These are phyloP conservation scores for Drosophila setosimentum DNA, from an alignment of 2,888 invertebrate species.

Conservation along the genomic window DNA sequence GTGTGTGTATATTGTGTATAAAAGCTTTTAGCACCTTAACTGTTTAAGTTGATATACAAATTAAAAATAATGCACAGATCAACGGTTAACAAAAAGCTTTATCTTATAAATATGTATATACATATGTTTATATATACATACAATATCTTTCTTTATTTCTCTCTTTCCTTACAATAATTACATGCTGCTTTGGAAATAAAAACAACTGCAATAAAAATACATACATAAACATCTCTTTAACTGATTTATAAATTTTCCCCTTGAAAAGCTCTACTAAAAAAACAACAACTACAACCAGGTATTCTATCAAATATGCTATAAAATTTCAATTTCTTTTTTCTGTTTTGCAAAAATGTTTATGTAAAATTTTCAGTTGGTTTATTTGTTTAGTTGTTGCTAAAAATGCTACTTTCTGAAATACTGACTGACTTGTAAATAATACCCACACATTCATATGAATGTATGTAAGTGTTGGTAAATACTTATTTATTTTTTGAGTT, in stretches of 20 bases:
- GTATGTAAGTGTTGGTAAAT: constrained; percentile 19
- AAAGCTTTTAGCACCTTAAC: constrained; percentile 23
- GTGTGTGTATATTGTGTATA: constrained; percentile 6
- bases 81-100: constrained; percentile 34
- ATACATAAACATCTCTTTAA: constrained; percentile 34
- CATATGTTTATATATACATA: constrained; percentile 11
- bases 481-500: constrained; percentile 19
- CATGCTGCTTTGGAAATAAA: constrained; percentile 64
- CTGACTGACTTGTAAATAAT: constrained; percentile 28
- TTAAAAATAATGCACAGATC: constrained; percentile 17
- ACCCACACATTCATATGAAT: constrained; percentile 1
- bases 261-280: constrained; percentile 84
- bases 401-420: background rate
- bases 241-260: constrained; percentile 38
- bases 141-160: constrained; percentile 46
- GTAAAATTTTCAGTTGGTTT: constrained; percentile 17
- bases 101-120: constrained; percentile 16
- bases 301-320: constrained; percentile 47
- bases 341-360: constrained; percentile 12
- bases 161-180: constrained; percentile 44
- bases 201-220: constrained; percentile 59
- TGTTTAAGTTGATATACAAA: constrained; percentile 9
- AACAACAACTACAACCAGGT: constrained; percentile 85
- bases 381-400: constrained; percentile 13
- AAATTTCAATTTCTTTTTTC: background rate